Percentiles rank a stretch among this genome's conserved stretches.
These are phyloP conservation scores for Miniopterus natalensis DNA, from an alignment of 2,113 vertebrate genomes.

Conservation along the genomic window DNA sequence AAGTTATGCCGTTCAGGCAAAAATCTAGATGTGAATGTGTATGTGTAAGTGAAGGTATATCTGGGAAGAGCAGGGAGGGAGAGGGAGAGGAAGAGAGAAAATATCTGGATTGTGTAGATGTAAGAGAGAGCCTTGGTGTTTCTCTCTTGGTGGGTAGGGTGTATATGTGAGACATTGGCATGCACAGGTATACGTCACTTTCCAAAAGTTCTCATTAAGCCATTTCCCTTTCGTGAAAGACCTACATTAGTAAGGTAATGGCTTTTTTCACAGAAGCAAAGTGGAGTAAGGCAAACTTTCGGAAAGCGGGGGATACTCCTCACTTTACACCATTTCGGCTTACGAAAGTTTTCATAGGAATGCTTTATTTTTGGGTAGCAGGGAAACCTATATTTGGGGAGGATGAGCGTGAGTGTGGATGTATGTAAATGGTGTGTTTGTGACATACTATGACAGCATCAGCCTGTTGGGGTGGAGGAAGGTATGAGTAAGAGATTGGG, in stretches of 20 bases:
- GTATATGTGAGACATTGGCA: slow-evolving; percentile 53
- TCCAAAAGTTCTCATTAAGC: not conserved
- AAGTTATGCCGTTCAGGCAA: slow-evolving; percentile 51
- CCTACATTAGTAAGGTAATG: not conserved
- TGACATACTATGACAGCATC: not conserved
- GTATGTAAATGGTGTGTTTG: slow-evolving; percentile 30
- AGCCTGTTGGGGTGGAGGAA: slow-evolving; percentile 22
- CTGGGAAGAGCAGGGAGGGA: not conserved
- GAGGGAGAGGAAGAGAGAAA: not conserved
- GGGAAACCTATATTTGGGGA: slow-evolving; percentile 25
- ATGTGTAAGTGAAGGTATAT: slow-evolving; percentile 30
- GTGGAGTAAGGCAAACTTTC: not conserved
- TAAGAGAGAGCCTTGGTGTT: slow-evolving; percentile 20
- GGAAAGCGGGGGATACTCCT: not conserved
- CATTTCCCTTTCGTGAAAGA: not conserved
- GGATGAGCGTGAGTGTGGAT: not conserved
- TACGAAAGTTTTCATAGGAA: not conserved
- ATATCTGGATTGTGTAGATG: not conserved
- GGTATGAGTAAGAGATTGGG: slow-evolving; percentile 2
- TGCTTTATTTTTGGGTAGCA: not conserved
- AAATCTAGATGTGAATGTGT: slow-evolving; percentile 58
- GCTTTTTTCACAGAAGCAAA: not conserved
- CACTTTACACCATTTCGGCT: not conserved
- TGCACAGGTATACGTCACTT: not conserved
- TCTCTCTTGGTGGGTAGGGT: slow-evolving; percentile 16